Conservation (phyloP, 1,140 invertebrate species). For the Tetraneura akinire region DNA sequence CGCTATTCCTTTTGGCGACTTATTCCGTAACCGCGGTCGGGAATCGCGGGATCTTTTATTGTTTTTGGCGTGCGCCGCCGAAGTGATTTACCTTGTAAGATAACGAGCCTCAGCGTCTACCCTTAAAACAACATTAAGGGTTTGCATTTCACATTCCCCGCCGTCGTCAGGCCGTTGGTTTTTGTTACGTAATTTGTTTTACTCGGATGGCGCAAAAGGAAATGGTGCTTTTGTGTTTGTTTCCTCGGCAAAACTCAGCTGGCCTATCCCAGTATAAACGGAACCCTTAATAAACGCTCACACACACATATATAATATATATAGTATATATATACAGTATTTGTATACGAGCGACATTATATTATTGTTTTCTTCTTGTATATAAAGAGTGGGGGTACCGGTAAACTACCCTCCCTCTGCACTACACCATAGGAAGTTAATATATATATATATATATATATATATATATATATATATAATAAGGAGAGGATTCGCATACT, state of each 20-base stretch:
- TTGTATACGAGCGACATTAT: background rate
- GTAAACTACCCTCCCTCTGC: background rate
- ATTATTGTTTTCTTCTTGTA: slow-evolving; percentile 49
- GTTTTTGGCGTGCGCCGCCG: slow-evolving; percentile 49
- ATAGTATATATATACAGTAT: background rate
- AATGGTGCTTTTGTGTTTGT: slow-evolving; percentile 51
- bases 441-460: too few relatives aligned
- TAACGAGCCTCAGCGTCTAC: slow-evolving; percentile 40
- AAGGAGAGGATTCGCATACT: slow-evolving; percentile 18
- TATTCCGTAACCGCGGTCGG: background rate
- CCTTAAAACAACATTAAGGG: slow-evolving; percentile 50
- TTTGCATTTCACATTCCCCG: slow-evolving; percentile 50
- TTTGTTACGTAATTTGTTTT: slow-evolving; percentile 52
- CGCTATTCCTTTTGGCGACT: slow-evolving; percentile 27
- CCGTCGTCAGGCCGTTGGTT: slow-evolving; percentile 38
- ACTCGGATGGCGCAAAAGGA: slow-evolving; percentile 49
- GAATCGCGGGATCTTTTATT: slow-evolving; percentile 23
- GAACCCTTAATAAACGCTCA: slow-evolving; percentile 50
- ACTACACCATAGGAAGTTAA: background rate
- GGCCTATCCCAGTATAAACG: slow-evolving; percentile 23
- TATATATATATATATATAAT: too few relatives aligned
- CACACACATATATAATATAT: background rate
- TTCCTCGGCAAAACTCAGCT: slow-evolving; percentile 25
- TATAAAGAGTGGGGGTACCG: background rate
- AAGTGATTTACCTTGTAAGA: slow-evolving; percentile 52